These are phyloP conservation scores for Trissolcus brochymenae DNA, from an alignment of 2,888 invertebrate genomes.

Conservation along the genomic window DNA sequence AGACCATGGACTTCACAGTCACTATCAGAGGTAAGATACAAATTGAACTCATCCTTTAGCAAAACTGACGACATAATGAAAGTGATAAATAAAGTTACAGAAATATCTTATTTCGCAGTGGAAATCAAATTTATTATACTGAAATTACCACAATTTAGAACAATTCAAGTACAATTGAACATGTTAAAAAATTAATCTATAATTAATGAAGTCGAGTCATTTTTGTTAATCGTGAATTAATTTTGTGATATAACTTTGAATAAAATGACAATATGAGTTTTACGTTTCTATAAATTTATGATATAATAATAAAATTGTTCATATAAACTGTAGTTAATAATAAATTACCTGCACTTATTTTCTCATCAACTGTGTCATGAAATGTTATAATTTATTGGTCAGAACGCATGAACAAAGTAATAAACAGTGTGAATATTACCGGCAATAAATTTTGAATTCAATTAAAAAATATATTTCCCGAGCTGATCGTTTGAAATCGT, in stretches of 20 bases:
- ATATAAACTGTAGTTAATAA: slow-evolving; percentile 1
- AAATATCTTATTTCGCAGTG: no score
- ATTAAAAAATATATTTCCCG: slow-evolving; percentile 20
- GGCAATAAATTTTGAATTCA: slow-evolving; percentile 20
- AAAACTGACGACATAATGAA: no score
- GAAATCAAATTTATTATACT: no score
- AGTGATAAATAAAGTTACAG: no score
- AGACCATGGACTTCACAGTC: slow-evolving; percentile 84
- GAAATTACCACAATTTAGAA: no score
- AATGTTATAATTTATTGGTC: slow-evolving; percentile 10
- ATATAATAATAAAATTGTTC: slow-evolving; percentile 5
- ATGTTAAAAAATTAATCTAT: neutral
- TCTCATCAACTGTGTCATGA: slow-evolving; percentile 1
- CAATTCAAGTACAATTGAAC: no score
- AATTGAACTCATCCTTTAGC: neutral
- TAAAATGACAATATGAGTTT: neutral
- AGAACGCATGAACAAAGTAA: slow-evolving; percentile 12
- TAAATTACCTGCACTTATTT: slow-evolving; percentile 18
- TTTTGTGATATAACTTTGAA: neutral
- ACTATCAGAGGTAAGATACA: slow-evolving; percentile 80
- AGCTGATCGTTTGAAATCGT: slow-evolving; percentile 8
- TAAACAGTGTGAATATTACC: slow-evolving; percentile 20
- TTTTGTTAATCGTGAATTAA: neutral
- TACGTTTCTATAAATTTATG: neutral
- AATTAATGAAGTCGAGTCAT: neutral